Evolutionary conservation across 2,888 invertebrate species (phyloP).

Genomic region (Notodonta ziczac): DNA sequence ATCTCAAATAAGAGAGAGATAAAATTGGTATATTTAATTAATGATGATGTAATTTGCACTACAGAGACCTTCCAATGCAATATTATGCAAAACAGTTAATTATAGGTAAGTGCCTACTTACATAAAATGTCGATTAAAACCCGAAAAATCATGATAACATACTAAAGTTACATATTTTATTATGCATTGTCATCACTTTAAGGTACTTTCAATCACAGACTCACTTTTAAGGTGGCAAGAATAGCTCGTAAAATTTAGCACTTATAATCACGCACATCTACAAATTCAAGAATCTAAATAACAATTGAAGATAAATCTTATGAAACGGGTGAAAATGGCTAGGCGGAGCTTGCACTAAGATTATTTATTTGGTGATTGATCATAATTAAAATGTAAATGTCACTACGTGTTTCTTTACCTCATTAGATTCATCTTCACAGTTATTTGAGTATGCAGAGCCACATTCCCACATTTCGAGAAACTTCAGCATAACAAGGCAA

Average conservation of each 20-base stretch:
- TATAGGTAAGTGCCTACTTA: conserved; percentile 7
- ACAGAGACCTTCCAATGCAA: not conserved
- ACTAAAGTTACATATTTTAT: conserved; percentile 36
- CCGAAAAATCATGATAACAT: conserved; percentile 30
- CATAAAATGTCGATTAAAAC: conserved; percentile 32
- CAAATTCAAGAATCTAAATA: conserved; percentile 27
- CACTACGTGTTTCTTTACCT: conserved; percentile 13
- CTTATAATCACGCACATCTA: conserved; percentile 12
- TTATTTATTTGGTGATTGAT: conserved; percentile 13
- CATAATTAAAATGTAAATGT: not conserved
- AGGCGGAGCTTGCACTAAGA: conserved; percentile 22
- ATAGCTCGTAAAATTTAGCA: conserved; percentile 27
- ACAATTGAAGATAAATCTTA: conserved; percentile 54
- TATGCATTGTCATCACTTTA: conserved; percentile 54
- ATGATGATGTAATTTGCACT: not conserved
- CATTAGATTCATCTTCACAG: conserved; percentile 55
- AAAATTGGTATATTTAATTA: not conserved
- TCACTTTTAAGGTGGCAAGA: conserved; percentile 69
- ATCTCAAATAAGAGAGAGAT: conserved; percentile 57
- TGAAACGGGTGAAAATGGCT: conserved; percentile 19
- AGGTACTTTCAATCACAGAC: conserved; percentile 72
- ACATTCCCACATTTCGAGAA: conserved; percentile 18
- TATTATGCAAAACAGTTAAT: not conserved
- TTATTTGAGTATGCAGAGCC: conserved; percentile 34
- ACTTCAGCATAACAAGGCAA: conserved; percentile 3